These are phyloP conservation scores for Ormyrus pomaceus DNA, from an alignment of 2,888 invertebrate genomes.

Conservation along the genomic window DNA sequence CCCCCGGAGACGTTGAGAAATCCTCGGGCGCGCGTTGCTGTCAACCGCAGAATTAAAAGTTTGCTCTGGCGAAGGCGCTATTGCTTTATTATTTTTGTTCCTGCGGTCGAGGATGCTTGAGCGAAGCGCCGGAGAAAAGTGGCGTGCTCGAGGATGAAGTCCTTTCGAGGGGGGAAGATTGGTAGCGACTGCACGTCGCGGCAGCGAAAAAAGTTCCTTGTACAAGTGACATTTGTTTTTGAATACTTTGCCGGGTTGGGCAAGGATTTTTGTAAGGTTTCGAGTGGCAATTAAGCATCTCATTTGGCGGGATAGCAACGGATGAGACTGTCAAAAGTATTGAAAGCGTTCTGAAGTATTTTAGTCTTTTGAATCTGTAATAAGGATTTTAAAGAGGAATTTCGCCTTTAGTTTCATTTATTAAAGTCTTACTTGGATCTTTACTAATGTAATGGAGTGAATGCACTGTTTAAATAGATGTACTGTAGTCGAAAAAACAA, in stretches of 20 bases:
- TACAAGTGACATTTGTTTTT: conserved; percentile 5
- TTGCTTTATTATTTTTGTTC: not conserved
- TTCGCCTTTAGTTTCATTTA: too few species aligned
- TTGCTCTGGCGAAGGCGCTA: conserved; percentile 4
- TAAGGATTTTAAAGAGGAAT: too few species aligned
- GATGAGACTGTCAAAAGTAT: too few species aligned
- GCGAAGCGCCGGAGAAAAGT: not conserved
- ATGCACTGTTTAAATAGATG: too few species aligned
- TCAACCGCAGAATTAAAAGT: conserved; percentile 17
- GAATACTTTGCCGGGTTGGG: not conserved
- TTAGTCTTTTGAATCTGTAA: too few species aligned
- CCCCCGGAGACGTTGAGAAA: conserved; percentile 6
- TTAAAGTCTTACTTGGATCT: too few species aligned
- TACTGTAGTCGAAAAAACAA: too few species aligned
- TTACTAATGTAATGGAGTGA: too few species aligned
- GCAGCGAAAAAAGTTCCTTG: not conserved
- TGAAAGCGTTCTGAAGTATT: too few species aligned
- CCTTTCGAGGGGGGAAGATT: conserved; percentile 1
- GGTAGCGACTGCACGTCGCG: not conserved
- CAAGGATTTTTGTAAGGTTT: not conserved
- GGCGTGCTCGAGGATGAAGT: not conserved
- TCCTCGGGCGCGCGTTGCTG: not conserved
- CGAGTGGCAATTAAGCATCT: too few species aligned
- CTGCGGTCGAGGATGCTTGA: not conserved
- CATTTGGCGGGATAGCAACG: too few species aligned